Evolutionary conservation across 2,797 vertebrate genomes (phyloP).

Genomic region (Dipus sagitta): DNA sequence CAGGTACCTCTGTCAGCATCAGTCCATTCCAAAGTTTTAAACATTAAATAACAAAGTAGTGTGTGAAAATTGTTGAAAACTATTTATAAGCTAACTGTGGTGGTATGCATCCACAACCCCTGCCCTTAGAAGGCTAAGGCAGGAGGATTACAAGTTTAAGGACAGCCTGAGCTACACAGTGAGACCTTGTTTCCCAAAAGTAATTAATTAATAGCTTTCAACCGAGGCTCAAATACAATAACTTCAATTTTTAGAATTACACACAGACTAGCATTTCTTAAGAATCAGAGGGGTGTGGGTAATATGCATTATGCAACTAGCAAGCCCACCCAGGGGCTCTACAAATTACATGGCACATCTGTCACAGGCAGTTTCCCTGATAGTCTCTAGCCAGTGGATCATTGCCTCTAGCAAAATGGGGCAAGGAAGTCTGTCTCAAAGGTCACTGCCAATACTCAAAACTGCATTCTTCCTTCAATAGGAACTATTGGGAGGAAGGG

Average conservation of each 20-base stretch:
- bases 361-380: not conserved
- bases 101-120: not conserved
- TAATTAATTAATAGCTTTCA: conserved; percentile 15
- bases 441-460: conserved; percentile 55
- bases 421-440: conserved; percentile 63
- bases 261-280: not conserved
- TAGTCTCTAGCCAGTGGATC: conserved; percentile 25
- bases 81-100: not conserved
- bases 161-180: not conserved
- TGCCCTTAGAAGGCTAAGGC: not conserved
- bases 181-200: not conserved
- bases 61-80: conserved; percentile 33
- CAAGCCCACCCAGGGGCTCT: not conserved
- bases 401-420: conserved; percentile 42
- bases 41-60: conserved; percentile 60
- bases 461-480: conserved; percentile 27
- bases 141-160: not conserved
- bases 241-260: conserved; percentile 1
- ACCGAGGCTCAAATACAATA: conserved; percentile 25
- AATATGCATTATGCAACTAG: not conserved
- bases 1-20: not conserved
- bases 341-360: not conserved
- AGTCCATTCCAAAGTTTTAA: conserved; percentile 50
- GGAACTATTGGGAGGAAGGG: not conserved
- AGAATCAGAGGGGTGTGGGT: not conserved